phyloP scores from a whole-genome alignment of 2,888 invertebrate species.

The Hypomecis atomaria region DNA sequence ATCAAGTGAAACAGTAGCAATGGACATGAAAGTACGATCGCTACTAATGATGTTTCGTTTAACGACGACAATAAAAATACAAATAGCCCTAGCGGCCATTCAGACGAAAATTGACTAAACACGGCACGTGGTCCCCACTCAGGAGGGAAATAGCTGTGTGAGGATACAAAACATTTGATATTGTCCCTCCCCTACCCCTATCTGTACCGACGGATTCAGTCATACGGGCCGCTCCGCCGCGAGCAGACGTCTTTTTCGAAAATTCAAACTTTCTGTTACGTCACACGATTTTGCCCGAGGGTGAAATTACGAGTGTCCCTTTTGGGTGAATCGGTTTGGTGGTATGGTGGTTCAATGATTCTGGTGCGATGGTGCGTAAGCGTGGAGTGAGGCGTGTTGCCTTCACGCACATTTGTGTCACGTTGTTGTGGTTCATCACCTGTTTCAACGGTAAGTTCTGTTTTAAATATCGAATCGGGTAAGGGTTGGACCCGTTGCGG shows the following conservation, averaged over 20 bases:
- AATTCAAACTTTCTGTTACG: slow-evolving; percentile 71
- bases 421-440: slow-evolving; percentile 72
- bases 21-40: slow-evolving; percentile 60
- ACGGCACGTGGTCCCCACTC: slow-evolving; percentile 72
- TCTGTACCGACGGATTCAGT: slow-evolving; percentile 65
- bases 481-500: slow-evolving; percentile 61
- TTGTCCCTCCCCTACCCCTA: slow-evolving; percentile 64
- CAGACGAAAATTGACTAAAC: slow-evolving; percentile 74
- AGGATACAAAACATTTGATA: slow-evolving; percentile 77
- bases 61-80: slow-evolving; percentile 73
- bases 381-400: slow-evolving; percentile 66
- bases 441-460: slow-evolving; percentile 77
- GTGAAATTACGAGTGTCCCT: slow-evolving; percentile 59
- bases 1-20: slow-evolving; percentile 50
- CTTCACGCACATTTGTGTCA: slow-evolving; percentile 67
- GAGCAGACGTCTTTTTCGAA: slow-evolving; percentile 56
- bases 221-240: slow-evolving; percentile 58
- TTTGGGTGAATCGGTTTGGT: slow-evolving; percentile 64
- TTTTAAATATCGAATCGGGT: slow-evolving; percentile 45
- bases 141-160: slow-evolving; percentile 69
- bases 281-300: slow-evolving; percentile 65
- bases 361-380: slow-evolving; percentile 75
- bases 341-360: slow-evolving; percentile 73
- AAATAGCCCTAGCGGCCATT: slow-evolving; percentile 63
- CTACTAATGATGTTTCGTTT: slow-evolving; percentile 70